Conservation (phyloP, 2,113 vertebrate species). For the Calypte anna region DNA sequence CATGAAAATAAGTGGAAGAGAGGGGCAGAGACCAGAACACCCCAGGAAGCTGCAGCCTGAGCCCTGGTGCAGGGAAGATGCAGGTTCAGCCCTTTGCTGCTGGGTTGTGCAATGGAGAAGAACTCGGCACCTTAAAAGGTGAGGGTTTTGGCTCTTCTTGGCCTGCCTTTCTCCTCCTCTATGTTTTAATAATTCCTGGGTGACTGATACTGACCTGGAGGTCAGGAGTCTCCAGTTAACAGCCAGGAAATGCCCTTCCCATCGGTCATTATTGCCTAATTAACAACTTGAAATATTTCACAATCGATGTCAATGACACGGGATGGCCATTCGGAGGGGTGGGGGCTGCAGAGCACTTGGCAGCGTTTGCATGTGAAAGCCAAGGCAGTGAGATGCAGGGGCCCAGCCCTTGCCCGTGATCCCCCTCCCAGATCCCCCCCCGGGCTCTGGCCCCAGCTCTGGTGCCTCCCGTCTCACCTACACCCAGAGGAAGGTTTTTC, state of each 20-base stretch:
- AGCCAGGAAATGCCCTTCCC: constrained; percentile 63
- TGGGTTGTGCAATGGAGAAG: not conserved
- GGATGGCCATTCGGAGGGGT: not conserved
- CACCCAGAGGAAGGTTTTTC: not conserved
- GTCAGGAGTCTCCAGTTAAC: not conserved
- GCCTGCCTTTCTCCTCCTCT: not conserved
- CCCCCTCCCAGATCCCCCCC: not conserved
- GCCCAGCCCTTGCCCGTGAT: not conserved
- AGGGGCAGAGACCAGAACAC: not conserved
- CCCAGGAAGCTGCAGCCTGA: not conserved
- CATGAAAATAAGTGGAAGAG: not conserved
- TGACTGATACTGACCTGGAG: constrained; percentile 21
- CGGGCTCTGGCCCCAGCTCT: not conserved
- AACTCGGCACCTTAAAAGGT: not conserved
- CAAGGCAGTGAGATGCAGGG: not conserved
- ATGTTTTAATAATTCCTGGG: not conserved
- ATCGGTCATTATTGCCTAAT: constrained; percentile 56
- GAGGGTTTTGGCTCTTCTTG: not conserved
- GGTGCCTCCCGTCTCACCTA: not conserved
- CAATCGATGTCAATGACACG: not conserved
- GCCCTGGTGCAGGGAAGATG: not conserved
- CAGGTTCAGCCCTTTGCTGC: not conserved
- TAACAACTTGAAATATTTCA: not conserved
- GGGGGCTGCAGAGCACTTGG: not conserved
- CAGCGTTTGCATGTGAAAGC: not conserved